These are phyloP conservation scores for Brachionichthys hirsutus DNA, from an alignment of 2,113 vertebrate genomes.

Conservation along the genomic window DNA sequence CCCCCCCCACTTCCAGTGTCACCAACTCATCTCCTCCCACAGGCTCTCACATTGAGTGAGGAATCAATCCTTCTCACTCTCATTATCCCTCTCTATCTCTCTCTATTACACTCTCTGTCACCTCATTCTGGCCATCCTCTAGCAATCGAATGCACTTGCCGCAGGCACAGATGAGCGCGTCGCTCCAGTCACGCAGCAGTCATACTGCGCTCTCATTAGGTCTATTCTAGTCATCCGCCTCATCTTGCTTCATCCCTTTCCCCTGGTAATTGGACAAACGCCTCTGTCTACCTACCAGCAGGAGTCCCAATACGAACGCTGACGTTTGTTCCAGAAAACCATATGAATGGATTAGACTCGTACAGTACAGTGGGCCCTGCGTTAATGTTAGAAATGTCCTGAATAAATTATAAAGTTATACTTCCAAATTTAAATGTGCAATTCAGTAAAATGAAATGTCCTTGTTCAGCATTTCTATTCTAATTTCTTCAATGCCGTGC, in stretches of 20 bases:
- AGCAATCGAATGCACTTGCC: constrained; percentile 47
- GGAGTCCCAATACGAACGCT: constrained; percentile 32
- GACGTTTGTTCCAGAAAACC: constrained; percentile 26
- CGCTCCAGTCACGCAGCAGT: constrained; percentile 45
- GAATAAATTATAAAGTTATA: no score
- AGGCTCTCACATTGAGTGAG: constrained; percentile 67
- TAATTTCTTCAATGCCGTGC: constrained; percentile 2
- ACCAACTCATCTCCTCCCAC: constrained; percentile 67
- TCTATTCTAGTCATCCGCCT: constrained; percentile 39
- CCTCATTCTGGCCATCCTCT: constrained; percentile 60
- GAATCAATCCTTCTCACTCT: constrained; percentile 67
- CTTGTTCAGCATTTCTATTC: constrained; percentile 3
- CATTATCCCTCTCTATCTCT: constrained; percentile 55
- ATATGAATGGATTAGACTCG: constrained; percentile 23
- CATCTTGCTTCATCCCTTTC: constrained; percentile 39
- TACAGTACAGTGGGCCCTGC: constrained; percentile 21
- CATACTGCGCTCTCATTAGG: constrained; percentile 59
- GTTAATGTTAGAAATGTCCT: no score
- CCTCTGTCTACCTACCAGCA: constrained; percentile 49
- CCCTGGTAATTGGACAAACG: constrained; percentile 53
- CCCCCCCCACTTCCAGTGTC: constrained; percentile 56
- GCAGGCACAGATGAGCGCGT: constrained; percentile 50
- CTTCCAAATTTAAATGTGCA: no score
- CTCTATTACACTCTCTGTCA: constrained; percentile 50
- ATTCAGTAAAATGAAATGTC: no score